Evolutionary conservation across 2,888 invertebrate genomes (phyloP).

Genomic region (Nudaria mundana): DNA sequence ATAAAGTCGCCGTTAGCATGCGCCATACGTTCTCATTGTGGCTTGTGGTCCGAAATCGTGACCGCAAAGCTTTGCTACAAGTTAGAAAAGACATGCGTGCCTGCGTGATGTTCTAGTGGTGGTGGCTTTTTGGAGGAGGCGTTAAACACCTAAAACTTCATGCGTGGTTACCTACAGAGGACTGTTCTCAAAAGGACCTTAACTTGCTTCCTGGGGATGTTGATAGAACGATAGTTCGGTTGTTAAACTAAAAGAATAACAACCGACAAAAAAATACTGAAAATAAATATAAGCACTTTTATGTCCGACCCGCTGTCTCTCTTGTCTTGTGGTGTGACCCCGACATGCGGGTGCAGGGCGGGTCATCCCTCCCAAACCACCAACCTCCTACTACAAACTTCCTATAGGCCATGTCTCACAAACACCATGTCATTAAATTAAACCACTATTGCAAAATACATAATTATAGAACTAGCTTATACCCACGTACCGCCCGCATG

Average conservation of each 20-base stretch:
- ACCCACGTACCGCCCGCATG: too few species aligned
- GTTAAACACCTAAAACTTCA: too few species aligned
- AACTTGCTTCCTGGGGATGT: too few species aligned
- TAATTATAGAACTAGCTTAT: slow-evolving; percentile 13
- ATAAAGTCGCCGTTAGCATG: slow-evolving; percentile 61
- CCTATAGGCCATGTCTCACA: slow-evolving; percentile 56
- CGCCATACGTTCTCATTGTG: slow-evolving; percentile 63
- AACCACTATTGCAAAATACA: slow-evolving; percentile 10
- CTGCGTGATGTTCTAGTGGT: too few species aligned
- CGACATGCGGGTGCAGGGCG: slow-evolving; percentile 47
- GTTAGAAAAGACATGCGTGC: not conserved
- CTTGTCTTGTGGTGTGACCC: slow-evolving; percentile 8
- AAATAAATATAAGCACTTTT: too few species aligned
- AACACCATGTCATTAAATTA: slow-evolving; percentile 28
- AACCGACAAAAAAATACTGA: too few species aligned
- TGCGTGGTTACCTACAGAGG: too few species aligned
- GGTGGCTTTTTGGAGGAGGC: too few species aligned
- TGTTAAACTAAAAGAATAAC: too few species aligned
- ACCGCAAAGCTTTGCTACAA: slow-evolving; percentile 28
- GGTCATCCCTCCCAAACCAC: slow-evolving; percentile 49
- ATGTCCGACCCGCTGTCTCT: not conserved
- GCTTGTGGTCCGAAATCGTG: slow-evolving; percentile 72
- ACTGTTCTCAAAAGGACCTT: too few species aligned
- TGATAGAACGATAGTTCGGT: too few species aligned
- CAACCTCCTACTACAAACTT: slow-evolving; percentile 34